These are phyloP conservation scores for Eupithecia tripunctaria DNA, from an alignment of 2,888 invertebrate genomes.

Conservation along the genomic window DNA sequence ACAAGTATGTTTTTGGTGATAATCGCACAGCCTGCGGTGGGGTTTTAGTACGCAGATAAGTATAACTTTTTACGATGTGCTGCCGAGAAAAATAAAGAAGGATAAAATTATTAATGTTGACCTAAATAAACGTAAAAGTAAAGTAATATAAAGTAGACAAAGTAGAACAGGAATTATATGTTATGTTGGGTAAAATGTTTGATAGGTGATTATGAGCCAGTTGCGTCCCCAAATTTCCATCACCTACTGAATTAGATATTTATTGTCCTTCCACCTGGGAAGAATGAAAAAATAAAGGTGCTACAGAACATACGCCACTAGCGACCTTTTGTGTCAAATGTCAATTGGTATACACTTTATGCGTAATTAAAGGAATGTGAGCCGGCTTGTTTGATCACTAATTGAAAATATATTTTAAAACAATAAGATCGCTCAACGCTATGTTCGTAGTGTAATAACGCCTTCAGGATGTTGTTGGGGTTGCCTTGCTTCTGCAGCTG, in stretches of 20 bases:
- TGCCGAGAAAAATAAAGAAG: conserved; percentile 6
- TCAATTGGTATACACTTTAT: too few relatives aligned
- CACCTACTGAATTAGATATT: not conserved
- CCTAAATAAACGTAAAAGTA: conserved; percentile 1
- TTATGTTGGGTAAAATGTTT: not conserved
- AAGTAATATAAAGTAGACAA: not conserved
- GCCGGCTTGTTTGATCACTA: too few relatives aligned
- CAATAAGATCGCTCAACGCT: too few relatives aligned
- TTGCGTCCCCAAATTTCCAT: not conserved
- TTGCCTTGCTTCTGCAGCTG: too few relatives aligned
- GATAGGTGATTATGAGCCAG: not conserved
- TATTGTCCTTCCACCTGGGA: not conserved
- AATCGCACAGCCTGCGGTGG: conserved; percentile 19
- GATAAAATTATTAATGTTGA: not conserved
- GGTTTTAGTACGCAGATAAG: conserved; percentile 11
- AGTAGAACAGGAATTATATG: not conserved
- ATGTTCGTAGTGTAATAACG: too few relatives aligned
- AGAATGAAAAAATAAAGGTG: not conserved
- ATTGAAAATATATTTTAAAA: too few relatives aligned
- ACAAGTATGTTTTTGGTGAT: conserved; percentile 39
- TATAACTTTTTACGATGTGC: conserved; percentile 27
- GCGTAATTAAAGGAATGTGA: too few relatives aligned
- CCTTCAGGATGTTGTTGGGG: too few relatives aligned
- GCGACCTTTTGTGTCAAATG: too few relatives aligned
- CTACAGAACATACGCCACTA: too few relatives aligned